A percentile compares a stretch with the other conserved stretches of the same genome.
Evolutionary conservation across 2,888 invertebrate species (phyloP).

Genomic region (Cantharis lateralis): DNA sequence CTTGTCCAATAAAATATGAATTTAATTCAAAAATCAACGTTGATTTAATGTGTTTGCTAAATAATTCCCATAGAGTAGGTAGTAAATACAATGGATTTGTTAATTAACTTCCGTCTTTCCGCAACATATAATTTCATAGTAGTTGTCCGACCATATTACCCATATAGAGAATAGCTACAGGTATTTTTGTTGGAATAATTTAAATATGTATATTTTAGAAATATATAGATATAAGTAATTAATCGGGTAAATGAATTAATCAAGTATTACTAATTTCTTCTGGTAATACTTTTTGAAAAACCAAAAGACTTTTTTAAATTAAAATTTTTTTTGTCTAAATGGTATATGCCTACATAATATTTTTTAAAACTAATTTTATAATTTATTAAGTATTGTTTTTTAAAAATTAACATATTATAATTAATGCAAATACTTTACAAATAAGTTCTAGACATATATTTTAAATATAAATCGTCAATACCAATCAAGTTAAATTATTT

Average conservation of each 20-base stretch:
- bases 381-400: no score
- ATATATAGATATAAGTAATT: background rate
- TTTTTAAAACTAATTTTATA: no score
- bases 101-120: conserved; percentile 22
- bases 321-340: no score
- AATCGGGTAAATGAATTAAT: background rate
- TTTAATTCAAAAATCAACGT: background rate
- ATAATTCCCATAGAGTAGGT: conserved; percentile 1
- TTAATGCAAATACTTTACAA: no score
- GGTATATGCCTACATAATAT: no score
- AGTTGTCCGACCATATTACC: conserved; percentile 20
- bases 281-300: no score
- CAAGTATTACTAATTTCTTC: no score
- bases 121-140: conserved; percentile 16
- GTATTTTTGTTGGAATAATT: background rate
- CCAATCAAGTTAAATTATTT: no score
- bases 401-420: no score
- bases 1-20: background rate
- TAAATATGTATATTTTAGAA: background rate
- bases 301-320: no score
- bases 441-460: no score
- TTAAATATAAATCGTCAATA: no score
- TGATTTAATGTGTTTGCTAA: background rate
- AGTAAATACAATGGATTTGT: conserved; percentile 14
- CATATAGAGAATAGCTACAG: conserved; percentile 6